Evolutionary conservation across 1,140 invertebrate species (phyloP), one percentile per base, ranked within the genome.

Genomic region (Formica exsecta): DNA sequence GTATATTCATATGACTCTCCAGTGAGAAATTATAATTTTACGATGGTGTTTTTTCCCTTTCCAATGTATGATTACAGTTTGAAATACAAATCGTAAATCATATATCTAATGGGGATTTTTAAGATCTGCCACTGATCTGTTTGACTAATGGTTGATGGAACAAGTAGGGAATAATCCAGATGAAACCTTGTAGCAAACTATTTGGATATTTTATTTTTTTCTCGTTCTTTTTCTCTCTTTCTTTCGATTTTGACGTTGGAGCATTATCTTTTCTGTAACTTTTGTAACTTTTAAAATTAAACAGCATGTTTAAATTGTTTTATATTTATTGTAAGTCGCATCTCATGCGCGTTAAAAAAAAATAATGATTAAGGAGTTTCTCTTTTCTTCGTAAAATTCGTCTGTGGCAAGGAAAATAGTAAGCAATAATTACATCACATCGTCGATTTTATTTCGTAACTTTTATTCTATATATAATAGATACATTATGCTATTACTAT

Each of bases 51-150:
- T 74, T 80, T 74, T 54, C 32, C 16, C 19, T 11, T 75, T 70
- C n/a, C 54, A 88, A 80, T 76, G 36, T 79, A 36, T 87, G 13
- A 75, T 29, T 59, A 61, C 77, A n/a, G 25, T 29, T 76, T 75
- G 13, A 76, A 85, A 66, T 54, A 64, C 62, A 59, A 88, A 70
- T 87, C 38, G 81, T 66, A 86, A 92, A 92, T 91, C 66, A 92
- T 88, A 90, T 71, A 85, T 85, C 79, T 92, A 89, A 92, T 92
- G 80, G 92, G 90, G 88, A 90, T 92, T 93, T 92, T 91, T 89
- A 92, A 91, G 91, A 92, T 89, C 91, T 85, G 68, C 85, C 70
- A 87, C 91, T 89, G 90, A 92, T 89, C 85, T 89, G 9, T 44
- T 11, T 44, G 9, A 79, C 85, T 92, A 89, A 89, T 90, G 85